Evolutionary conservation across 2,888 invertebrate species (phyloP).

Genomic region (Lordiphosa fenestrarum): DNA sequence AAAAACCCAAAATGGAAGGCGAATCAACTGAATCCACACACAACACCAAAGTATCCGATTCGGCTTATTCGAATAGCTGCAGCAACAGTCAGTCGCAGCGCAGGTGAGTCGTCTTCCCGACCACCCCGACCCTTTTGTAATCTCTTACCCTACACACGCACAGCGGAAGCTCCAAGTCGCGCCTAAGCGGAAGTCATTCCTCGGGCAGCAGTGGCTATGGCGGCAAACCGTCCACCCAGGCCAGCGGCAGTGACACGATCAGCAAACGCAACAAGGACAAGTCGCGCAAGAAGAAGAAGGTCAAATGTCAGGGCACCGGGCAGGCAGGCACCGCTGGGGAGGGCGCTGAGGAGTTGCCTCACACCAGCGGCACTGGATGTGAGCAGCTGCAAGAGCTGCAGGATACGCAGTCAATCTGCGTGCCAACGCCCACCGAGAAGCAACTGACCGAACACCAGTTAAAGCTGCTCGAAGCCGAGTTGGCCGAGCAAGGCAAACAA

Average conservation of each 20-base stretch:
- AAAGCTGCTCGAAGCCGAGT: slow-evolving; percentile 39
- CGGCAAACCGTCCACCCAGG: slow-evolving; percentile 84
- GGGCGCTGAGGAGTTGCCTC: slow-evolving; percentile 32
- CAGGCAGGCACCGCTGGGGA: slow-evolving; percentile 25
- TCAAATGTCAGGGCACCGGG: slow-evolving; percentile 46
- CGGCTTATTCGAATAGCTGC: slow-evolving; percentile 90
- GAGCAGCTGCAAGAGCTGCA: slow-evolving; percentile 35
- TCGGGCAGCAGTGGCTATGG: slow-evolving; percentile 91
- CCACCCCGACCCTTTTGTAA: neutral
- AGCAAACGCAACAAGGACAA: slow-evolving; percentile 78
- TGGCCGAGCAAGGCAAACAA: slow-evolving; percentile 21
- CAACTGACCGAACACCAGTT: slow-evolving; percentile 29
- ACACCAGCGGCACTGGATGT: slow-evolving; percentile 25
- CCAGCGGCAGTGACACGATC: slow-evolving; percentile 79
- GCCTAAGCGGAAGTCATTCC: slow-evolving; percentile 88
- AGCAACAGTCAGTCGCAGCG: slow-evolving; percentile 91
- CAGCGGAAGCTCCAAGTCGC: slow-evolving; percentile 89
- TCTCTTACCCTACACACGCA: neutral
- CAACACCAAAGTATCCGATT: slow-evolving; percentile 84
- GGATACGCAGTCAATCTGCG: slow-evolving; percentile 19
- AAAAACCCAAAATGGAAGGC: slow-evolving; percentile 67
- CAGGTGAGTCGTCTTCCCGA: slow-evolving; percentile 82
- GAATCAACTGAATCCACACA: slow-evolving; percentile 78
- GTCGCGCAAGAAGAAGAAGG: slow-evolving; percentile 77
- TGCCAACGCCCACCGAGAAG: slow-evolving; percentile 10